Evolutionary conservation across 1,140 invertebrate genomes (phyloP), one percentile per base, ranked within the genome.

Genomic region (Planococcus citri): DNA sequence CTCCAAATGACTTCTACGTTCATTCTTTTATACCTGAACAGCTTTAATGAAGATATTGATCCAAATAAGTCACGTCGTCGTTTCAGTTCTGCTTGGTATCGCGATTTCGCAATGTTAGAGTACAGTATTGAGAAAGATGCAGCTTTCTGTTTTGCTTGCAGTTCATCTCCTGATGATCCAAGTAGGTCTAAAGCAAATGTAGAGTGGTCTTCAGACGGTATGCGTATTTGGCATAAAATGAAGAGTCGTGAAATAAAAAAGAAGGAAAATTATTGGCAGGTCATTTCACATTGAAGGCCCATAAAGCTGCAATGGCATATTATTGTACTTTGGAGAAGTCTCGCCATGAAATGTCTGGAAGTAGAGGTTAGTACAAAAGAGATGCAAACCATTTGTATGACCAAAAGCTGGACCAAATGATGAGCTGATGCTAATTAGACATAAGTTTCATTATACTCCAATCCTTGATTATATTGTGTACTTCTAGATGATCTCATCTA

Each of bases 1-100:
- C 29, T 29, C 68, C 24, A 17, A 70, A 58, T 25, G 70, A 25
- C 38, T 71, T 71, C 69, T 71, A 51, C 69, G 41, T 71, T 21
- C 69, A 70, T 27, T 51, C 69, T 68, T n/a, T n/a, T n/a, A n/a
- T n/a, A n/a, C n/a, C n/a, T n/a, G n/a, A n/a, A n/a, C n/a, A n/a
- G n/a, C n/a, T n/a, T n/a, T n/a, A n/a, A n/a, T n/a, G n/a, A n/a
- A n/a, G n/a, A n/a, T n/a, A n/a, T n/a, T n/a, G n/a, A n/a, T n/a
- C n/a, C n/a, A n/a, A n/a, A n/a, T n/a, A n/a, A n/a, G n/a, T n/a
- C n/a, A n/a, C n/a, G n/a, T n/a, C n/a, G n/a, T n/a, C n/a, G n/a
- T n/a, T 70, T 70, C 60, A 61, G 8, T 61, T 37, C 41, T 1
- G 57, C 17, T 57, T 69, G 68, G 68, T 69, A 57, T 58, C 41